Conservation (phyloP, 2,797 vertebrate genomes). For the Labroides dimidiatus region DNA sequence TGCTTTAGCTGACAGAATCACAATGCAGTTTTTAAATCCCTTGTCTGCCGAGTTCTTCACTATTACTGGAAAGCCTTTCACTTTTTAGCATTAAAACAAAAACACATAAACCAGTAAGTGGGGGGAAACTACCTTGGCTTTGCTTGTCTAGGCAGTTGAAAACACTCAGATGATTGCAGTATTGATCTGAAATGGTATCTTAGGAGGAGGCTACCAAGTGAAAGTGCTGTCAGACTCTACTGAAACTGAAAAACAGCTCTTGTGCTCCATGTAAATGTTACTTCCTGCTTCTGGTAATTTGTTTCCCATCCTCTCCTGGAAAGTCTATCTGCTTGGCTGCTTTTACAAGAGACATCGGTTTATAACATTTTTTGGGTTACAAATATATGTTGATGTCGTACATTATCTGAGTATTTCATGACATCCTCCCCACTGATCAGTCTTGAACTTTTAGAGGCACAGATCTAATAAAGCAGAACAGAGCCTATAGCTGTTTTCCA, state of each 20-base stretch:
- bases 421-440: no score
- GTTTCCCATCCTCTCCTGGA: not conserved
- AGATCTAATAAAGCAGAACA: no score
- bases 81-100: not conserved
- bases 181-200: slow-evolving; percentile 6
- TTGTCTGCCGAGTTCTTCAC: not conserved
- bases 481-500: no score
- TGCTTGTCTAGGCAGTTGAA: not conserved
- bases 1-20: not conserved
- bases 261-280: not conserved
- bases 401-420: no score
- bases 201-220: not conserved
- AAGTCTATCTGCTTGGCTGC: not conserved
- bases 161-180: not conserved
- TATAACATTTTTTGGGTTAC: no score
- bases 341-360: not conserved
- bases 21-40: not conserved
- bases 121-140: not conserved
- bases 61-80: not conserved
- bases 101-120: not conserved
- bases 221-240: slow-evolving; percentile 23
- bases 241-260: slow-evolving; percentile 5
- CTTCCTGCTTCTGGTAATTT: not conserved
- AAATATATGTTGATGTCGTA: no score
- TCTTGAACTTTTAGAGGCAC: no score